A percentile compares a stretch with the other conserved stretches of the same genome.
Conservation (phyloP, 2,888 invertebrate species). For the Desoria tigrina region DNA sequence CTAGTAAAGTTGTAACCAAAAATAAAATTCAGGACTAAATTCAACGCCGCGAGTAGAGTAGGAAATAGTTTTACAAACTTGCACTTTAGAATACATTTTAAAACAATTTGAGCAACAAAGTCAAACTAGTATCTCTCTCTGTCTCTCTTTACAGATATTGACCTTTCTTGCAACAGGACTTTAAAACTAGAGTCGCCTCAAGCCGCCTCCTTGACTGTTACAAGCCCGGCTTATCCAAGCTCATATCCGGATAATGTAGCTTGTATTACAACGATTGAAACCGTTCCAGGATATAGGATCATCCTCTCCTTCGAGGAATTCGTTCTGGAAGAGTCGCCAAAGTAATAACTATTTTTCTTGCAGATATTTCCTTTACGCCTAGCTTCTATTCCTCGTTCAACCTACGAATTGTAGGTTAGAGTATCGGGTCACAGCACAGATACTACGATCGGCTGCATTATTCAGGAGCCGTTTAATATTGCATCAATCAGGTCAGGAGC, state of each 20-base stretch:
- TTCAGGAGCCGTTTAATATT: too few relatives aligned
- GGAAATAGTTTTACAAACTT: too few relatives aligned
- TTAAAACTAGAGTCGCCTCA: conserved; percentile 67
- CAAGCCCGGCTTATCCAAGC: conserved; percentile 78
- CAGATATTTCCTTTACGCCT: too few relatives aligned
- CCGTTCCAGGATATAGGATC: conserved; percentile 70
- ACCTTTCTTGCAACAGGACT: conserved; percentile 66
- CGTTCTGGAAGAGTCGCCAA: conserved; percentile 73
- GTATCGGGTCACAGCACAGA: too few relatives aligned
- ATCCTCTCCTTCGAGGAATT: conserved; percentile 74
- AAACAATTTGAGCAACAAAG: not conserved
- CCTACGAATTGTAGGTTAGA: too few relatives aligned
- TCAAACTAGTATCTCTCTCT: conserved; percentile 4
- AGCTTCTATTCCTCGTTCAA: too few relatives aligned
- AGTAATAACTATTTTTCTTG: conserved; percentile 61
- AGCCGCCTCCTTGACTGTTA: conserved; percentile 66
- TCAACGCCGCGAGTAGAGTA: too few relatives aligned
- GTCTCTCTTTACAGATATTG: conserved; percentile 37
- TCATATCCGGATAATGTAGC: conserved; percentile 74
- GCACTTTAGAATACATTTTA: too few relatives aligned
- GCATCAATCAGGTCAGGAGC: too few relatives aligned
- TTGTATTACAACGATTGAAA: conserved; percentile 71
- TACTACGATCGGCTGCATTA: too few relatives aligned
- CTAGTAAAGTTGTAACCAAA: too few relatives aligned
- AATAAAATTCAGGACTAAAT: too few relatives aligned